Evolutionary conservation across 2,113 vertebrate genomes (phyloP), one percentile per base, ranked within the genome.

Genomic region (Siphamia tubifer): DNA sequence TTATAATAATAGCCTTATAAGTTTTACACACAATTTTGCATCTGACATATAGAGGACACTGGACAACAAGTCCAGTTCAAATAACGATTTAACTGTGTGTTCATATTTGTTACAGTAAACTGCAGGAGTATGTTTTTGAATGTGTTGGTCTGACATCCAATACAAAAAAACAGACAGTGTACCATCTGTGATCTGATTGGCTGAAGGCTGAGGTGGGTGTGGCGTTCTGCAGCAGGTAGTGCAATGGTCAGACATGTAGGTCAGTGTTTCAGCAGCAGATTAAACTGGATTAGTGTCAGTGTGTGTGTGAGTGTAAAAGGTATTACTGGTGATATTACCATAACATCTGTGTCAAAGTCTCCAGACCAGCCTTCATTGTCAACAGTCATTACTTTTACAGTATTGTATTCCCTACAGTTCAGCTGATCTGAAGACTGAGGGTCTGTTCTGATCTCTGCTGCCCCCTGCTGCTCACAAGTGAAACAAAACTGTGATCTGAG

Each of bases 241-340:
- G 58, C 48, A 56, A 48, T 53, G 64, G 42, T 64, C 53, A 31
- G 25, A 81, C 57, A 84, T 84, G 55, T 84, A 68, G 83, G 85
- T 89, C 87, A 87, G 68, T 82, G 68, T 87, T 56, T 44, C 80
- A 77, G 61, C 62, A 27, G 48, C 61, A 69, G 81, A 81, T 87
- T 70, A 84, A 39, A 55, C 19, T 1, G 31, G 79, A 83, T 87
- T 83, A 79, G 17, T 61, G 67, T 27, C 31, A 23, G 12, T 5
- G 45, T 43, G 38, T 20, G 81, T 74, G 30, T 69, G 82, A 74
- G 38, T 66, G 42, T 47, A 53, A 64, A 65, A 64, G 65, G 68
- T 73, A 58, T 81, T 81, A 75, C 51, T 57, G 16, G 28, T 56
- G 16, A 74, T 71, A 23, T 79, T 63, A 74, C 54, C 17, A 68